phyloP scores from a whole-genome alignment of 2,113 vertebrate genomes.

The Indicator maculatus region DNA sequence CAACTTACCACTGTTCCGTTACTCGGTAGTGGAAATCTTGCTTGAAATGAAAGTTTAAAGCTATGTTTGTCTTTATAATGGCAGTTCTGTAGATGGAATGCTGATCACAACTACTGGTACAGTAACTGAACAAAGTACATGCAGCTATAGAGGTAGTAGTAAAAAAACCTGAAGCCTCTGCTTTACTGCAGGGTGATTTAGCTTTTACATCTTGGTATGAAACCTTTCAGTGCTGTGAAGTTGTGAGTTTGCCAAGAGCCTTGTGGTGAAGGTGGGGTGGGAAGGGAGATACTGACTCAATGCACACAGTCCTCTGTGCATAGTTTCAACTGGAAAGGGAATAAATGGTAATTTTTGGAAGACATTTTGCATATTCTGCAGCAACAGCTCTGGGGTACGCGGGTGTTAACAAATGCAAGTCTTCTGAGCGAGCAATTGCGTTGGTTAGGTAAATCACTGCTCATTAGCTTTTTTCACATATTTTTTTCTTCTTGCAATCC shows the following conservation, averaged over 20 bases:
- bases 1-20: conserved; percentile 8
- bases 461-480: conserved; percentile 69
- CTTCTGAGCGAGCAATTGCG: conserved; percentile 66
- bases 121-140: conserved; percentile 49
- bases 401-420: conserved; percentile 45
- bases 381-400: conserved; percentile 67
- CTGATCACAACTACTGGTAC: conserved; percentile 50
- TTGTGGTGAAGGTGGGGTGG: conserved; percentile 55
- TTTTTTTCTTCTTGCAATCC: conserved; percentile 76
- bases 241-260: conserved; percentile 58
- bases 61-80: conserved; percentile 8
- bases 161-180: conserved; percentile 51
- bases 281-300: conserved; percentile 27
- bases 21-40: conserved; percentile 14
- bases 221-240: conserved; percentile 50
- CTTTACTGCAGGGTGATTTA: conserved; percentile 67
- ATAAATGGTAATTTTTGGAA: conserved; percentile 51
- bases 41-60: conserved; percentile 53
- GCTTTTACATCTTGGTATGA: conserved; percentile 46
- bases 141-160: conserved; percentile 26
- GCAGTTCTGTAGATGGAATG: conserved; percentile 39
- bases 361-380: conserved; percentile 50
- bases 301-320: conserved; percentile 59
- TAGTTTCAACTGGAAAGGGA: conserved; percentile 42
- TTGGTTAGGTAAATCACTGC: conserved; percentile 74